A percentile compares a stretch with the other conserved stretches of the same genome.
These are phyloP conservation scores for Coturnix japonica DNA, from an alignment of 2,113 vertebrate genomes.

Conservation along the genomic window DNA sequence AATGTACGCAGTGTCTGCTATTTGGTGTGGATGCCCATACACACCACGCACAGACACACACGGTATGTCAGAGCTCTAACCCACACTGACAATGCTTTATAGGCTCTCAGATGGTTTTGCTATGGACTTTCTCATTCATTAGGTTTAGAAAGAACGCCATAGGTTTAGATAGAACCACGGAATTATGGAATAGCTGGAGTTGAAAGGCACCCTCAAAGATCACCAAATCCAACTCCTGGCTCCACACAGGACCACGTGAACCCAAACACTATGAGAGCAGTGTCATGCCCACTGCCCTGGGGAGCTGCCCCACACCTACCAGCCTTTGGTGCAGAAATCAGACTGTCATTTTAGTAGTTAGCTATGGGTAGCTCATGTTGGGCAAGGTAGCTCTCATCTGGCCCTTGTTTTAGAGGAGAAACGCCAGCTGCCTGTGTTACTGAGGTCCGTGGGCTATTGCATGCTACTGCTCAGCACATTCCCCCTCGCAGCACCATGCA, in stretches of 20 bases:
- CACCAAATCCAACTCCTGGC: background rate
- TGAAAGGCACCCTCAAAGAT: background rate
- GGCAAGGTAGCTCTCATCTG: rapidly evolving
- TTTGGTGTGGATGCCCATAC: background rate
- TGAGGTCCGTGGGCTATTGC: rapidly evolving
- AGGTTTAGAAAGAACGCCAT: background rate
- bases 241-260: background rate
- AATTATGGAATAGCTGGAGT: background rate
- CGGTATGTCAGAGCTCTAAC: background rate
- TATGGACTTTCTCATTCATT: background rate
- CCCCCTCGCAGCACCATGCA: background rate
- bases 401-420: background rate
- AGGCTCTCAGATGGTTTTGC: background rate
- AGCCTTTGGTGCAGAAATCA: background rate
- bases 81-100: background rate
- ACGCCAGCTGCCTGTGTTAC: background rate
- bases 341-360: background rate
- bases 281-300: background rate
- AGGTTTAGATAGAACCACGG: background rate
- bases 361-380: background rate
- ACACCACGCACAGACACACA: background rate
- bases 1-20: rapidly evolving
- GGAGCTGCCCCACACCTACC: background rate
- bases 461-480: rapidly evolving
- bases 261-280: background rate